Base-by-base conservation (phyloP, 2,888 invertebrate genomes). In the Xestia xanthographa region DNA sequence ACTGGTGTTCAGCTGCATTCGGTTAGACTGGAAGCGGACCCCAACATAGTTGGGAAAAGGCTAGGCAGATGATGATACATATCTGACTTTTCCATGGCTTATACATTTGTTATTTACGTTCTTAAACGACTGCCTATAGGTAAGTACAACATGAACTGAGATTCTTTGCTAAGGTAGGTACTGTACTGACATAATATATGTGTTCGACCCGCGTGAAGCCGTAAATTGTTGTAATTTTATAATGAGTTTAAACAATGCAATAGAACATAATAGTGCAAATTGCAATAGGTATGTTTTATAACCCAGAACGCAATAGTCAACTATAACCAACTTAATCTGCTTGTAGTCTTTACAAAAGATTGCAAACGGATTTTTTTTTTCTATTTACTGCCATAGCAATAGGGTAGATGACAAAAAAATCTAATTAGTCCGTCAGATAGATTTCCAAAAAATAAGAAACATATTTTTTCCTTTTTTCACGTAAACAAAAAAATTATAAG, bases 171-270 rank as follows among this genome's bases (percentile, higher is more conserved):
- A 17, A 53, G n/a, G 53, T 11, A n/a, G 38, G n/a, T 34, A 41
- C 12, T 22, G n/a, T 34, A 41, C 12, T 22, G 63, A 77, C 69
- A 76, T 69, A 65, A 38, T 26, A 48, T 45, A 66, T 70, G 45
- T 79, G 71, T 67, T 69, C 38, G 53, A 56, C 66, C n/a, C 29
- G 70, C 75, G 60, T 79, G 79, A 83, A 85, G 83, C 75, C 75
- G 20, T 82, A 78, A 71, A 77, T 77, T 75, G 71, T 67, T 26
- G 72, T 79, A 85, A 83, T 66, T 41, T 56, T 56, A 66, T 71
- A 38, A 71, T 72, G 41, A 65, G 69, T 67, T 60, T 72, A 14
- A 65, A 73, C 70, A 63, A 70, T 80, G 66, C 62, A 70, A 67
- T 66, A 72, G 12, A 63, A 56, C 45, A 38, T 58, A 34, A 29